Conservation (phyloP, 2,113 vertebrate genomes). For the Mohoua ochrocephala region DNA sequence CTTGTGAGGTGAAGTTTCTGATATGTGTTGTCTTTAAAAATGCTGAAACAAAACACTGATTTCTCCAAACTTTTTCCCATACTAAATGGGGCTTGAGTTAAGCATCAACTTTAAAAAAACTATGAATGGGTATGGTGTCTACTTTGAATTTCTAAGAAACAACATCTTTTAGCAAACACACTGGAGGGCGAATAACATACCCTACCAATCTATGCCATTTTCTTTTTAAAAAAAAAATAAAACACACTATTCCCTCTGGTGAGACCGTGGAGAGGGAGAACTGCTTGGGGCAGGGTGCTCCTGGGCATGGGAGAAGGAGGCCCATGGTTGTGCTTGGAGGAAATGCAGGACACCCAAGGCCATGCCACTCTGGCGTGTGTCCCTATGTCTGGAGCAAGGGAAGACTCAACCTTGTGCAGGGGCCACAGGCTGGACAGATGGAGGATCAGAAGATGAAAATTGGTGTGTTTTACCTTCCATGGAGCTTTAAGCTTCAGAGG, state of each 20-base stretch:
- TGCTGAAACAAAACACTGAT: background rate
- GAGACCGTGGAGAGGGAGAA: background rate
- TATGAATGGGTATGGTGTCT: background rate
- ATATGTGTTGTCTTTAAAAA: background rate
- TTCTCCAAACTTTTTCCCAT: background rate
- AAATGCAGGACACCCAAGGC: accelerated
- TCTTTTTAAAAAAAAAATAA: background rate
- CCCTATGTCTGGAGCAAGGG: too few species aligned
- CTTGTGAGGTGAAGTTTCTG: background rate
- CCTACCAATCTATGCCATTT: background rate
- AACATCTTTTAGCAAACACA: background rate
- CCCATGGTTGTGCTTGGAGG: background rate
- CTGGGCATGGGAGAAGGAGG: background rate
- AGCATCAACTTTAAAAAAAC: background rate
- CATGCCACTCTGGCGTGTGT: accelerated
- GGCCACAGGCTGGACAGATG: background rate
- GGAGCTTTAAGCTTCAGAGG: background rate
- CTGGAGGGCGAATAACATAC: background rate
- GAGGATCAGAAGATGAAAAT: background rate
- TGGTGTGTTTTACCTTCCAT: background rate
- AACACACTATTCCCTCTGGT: background rate
- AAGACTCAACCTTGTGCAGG: background rate
- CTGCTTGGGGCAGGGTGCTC: background rate
- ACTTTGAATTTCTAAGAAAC: background rate
- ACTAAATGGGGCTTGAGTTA: background rate